phyloP scores from a whole-genome alignment of 2,888 invertebrate species.

The Epinotia bilunana region DNA sequence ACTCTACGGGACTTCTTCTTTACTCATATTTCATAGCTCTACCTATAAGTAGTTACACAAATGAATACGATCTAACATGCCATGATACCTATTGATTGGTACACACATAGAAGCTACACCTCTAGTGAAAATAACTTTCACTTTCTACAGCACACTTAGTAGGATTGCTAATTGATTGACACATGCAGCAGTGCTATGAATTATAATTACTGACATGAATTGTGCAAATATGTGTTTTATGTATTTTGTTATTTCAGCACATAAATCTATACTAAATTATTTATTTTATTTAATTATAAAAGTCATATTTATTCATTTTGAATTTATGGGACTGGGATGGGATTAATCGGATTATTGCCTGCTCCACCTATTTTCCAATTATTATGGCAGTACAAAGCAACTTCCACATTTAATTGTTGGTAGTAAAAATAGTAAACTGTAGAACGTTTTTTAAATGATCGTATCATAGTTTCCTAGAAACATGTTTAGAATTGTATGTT shows the following conservation, averaged over 20 bases:
- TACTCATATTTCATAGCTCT: too few species aligned
- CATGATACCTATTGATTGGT: constrained; percentile 18
- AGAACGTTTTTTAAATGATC: too few species aligned
- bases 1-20: too few species aligned
- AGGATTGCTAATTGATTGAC: constrained; percentile 29
- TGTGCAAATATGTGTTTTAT: neutral
- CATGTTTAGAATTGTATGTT: too few species aligned
- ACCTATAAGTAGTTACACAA: too few species aligned
- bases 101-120: constrained; percentile 48
- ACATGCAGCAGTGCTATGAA: constrained; percentile 1
- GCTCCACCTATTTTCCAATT: too few species aligned
- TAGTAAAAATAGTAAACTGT: too few species aligned
- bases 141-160: constrained; percentile 46
- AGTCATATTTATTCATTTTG: neutral
- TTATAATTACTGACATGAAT: neutral
- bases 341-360: neutral
- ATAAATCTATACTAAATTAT: too few species aligned
- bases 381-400: too few species aligned
- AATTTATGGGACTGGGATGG: neutral
- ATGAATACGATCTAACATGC: constrained; percentile 20
- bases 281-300: too few species aligned
- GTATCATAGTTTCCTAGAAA: too few species aligned
- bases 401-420: too few species aligned
- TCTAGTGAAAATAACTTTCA: constrained; percentile 61
- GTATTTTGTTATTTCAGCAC: neutral